Conservation (phyloP, 2,113 vertebrate species). For the Odobenus rosmarus region DNA sequence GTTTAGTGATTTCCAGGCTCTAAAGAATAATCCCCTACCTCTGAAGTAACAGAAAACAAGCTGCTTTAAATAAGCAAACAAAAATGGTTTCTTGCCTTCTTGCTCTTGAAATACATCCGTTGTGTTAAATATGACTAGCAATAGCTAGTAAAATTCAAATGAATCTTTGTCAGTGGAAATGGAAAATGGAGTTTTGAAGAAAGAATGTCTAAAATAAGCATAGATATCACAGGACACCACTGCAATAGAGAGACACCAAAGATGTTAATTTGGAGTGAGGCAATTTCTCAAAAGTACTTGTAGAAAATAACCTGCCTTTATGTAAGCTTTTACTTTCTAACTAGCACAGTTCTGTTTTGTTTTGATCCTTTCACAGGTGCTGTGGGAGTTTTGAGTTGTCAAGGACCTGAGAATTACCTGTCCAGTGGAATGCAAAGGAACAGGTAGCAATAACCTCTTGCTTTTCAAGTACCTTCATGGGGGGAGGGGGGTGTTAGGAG, state of each 20-base stretch:
- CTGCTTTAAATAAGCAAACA: background rate
- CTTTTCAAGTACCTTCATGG: background rate
- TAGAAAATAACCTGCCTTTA: background rate
- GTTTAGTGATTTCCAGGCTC: background rate
- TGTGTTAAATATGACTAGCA: background rate
- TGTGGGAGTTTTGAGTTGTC: background rate
- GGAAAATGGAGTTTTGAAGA: slow-evolving; percentile 1
- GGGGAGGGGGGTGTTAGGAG: background rate
- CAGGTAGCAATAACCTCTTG: too few species aligned
- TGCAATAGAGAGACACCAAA: background rate
- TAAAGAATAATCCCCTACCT: background rate
- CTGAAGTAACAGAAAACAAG: background rate
- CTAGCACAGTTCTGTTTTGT: background rate
- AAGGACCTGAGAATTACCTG: background rate
- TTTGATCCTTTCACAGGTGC: background rate
- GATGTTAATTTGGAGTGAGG: background rate
- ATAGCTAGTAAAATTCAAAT: background rate
- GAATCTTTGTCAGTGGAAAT: background rate
- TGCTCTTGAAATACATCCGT: background rate
- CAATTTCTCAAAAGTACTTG: background rate
- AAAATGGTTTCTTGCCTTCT: background rate
- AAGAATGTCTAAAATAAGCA: background rate
- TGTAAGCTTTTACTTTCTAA: background rate
- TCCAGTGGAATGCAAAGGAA: too few species aligned
- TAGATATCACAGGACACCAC: too few species aligned